Percentiles rank a stretch among this genome's conserved stretches.
These are phyloP conservation scores for Gyrodactylus salaris DNA, from an alignment of 1,140 invertebrate species.

Conservation along the genomic window DNA sequence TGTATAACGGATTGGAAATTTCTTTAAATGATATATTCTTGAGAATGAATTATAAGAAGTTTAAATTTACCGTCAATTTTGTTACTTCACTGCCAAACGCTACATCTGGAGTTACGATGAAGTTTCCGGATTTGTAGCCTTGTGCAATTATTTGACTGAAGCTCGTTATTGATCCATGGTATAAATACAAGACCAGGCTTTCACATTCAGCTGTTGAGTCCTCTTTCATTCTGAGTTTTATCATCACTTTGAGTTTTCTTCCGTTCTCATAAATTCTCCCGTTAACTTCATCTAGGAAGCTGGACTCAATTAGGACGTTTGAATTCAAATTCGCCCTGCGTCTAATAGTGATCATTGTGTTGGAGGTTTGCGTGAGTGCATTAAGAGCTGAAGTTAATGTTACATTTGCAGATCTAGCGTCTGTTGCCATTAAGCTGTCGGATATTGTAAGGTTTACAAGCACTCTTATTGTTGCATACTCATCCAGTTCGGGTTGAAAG, in stretches of 20 bases:
- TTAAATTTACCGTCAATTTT: no score
- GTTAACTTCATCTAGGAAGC: not conserved
- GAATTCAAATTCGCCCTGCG: not conserved
- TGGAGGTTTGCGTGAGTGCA: not conserved
- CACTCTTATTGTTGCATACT: not conserved
- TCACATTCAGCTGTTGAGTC: not conserved
- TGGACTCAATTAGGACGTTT: not conserved
- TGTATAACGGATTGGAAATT: no score
- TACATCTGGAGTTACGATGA: not conserved
- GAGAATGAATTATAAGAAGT: no score
- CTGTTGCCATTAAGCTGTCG: not conserved
- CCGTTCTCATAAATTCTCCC: not conserved
- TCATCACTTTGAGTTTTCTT: not conserved
- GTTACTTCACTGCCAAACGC: not conserved
- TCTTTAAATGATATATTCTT: no score
- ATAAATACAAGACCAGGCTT: not conserved
- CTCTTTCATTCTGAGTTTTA: not conserved
- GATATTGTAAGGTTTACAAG: not conserved
- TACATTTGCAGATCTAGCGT: not conserved
- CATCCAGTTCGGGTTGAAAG: not conserved
- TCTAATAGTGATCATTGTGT: not conserved
- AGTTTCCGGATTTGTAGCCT: not conserved
- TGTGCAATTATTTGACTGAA: not conserved
- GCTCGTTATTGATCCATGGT: not conserved
- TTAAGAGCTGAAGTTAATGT: not conserved